phyloP scores from a whole-genome alignment of 2,888 invertebrate species.

The Gari tellinella region DNA sequence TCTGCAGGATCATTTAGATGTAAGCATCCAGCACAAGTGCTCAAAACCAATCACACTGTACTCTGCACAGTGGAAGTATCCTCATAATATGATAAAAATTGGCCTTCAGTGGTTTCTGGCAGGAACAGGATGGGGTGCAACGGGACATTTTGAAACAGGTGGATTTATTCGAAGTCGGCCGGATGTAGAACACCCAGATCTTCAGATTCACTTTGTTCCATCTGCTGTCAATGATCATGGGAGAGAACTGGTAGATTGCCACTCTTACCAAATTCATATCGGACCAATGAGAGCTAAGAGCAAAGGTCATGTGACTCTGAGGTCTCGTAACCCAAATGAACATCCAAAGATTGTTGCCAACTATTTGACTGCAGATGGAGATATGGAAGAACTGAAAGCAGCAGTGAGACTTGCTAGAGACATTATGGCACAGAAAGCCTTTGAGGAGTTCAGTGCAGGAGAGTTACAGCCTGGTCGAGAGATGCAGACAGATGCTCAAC shows the following conservation, averaged over 20 bases:
- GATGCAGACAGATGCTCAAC: slow-evolving; percentile 79
- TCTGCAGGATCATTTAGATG: slow-evolving; percentile 91
- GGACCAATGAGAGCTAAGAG: slow-evolving; percentile 92
- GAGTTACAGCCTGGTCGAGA: slow-evolving; percentile 76
- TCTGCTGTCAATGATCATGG: slow-evolving; percentile 86
- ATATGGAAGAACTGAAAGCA: slow-evolving; percentile 85
- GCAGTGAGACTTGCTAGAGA: slow-evolving; percentile 78
- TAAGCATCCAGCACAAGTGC: slow-evolving; percentile 87
- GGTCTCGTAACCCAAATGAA: slow-evolving; percentile 90
- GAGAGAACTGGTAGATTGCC: slow-evolving; percentile 83
- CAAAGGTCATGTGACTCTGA: slow-evolving; percentile 91
- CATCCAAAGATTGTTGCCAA: slow-evolving; percentile 95
- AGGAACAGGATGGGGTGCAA: slow-evolving; percentile 84
- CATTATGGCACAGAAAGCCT: slow-evolving; percentile 83
- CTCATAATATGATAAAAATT: slow-evolving; percentile 85
- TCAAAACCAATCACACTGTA: slow-evolving; percentile 85
- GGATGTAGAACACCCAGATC: slow-evolving; percentile 84
- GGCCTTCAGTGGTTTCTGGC: slow-evolving; percentile 85
- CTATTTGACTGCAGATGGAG: slow-evolving; percentile 89
- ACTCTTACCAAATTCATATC: slow-evolving; percentile 85
- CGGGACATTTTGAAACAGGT: slow-evolving; percentile 85
- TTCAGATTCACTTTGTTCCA: slow-evolving; percentile 86
- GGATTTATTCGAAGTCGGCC: slow-evolving; percentile 85
- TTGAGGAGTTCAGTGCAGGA: slow-evolving; percentile 77
- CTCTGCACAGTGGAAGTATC: slow-evolving; percentile 85